Percentiles rank a stretch among this genome's conserved stretches.
Conservation (phyloP, 1,140 invertebrate species). For the Magallana ariakensis region DNA sequence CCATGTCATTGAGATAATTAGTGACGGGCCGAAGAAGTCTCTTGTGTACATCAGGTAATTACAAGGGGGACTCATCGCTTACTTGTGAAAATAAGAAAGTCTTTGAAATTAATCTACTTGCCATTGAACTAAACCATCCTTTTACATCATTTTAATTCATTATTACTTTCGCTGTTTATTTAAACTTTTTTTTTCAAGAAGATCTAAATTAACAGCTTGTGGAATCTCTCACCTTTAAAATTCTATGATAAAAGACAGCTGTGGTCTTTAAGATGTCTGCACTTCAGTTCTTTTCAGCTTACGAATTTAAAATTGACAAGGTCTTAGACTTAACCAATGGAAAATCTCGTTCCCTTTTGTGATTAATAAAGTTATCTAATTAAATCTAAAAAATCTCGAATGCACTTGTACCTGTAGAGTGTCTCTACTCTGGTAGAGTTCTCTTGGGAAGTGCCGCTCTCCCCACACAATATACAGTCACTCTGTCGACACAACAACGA, state of each 20-base stretch:
- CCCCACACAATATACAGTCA: not conserved
- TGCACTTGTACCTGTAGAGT: slow-evolving; percentile 14
- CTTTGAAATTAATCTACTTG: not conserved
- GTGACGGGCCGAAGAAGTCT: no score
- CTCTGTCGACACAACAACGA: not conserved
- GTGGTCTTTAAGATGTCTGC: not conserved
- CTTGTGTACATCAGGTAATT: no score
- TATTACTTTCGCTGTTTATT: not conserved
- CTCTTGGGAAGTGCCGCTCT: slow-evolving; percentile 8
- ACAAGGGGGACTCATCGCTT: not conserved
- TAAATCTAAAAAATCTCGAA: slow-evolving; percentile 12
- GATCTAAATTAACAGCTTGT: not conserved
- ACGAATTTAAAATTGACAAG: not conserved
- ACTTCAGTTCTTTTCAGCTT: not conserved
- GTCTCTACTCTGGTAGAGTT: not conserved
- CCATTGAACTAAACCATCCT: not conserved
- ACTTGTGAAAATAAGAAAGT: slow-evolving; percentile 2
- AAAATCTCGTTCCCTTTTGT: not conserved
- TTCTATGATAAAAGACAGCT: slow-evolving; percentile 7
- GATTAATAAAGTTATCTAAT: slow-evolving; percentile 17
- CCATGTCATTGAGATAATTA: no score
- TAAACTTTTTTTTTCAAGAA: slow-evolving; percentile 3
- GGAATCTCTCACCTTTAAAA: not conserved
- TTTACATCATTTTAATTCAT: not conserved
- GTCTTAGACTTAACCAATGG: not conserved